phyloP scores from a whole-genome alignment of 1,140 invertebrate species.

The Heliconius hewitsoni region DNA sequence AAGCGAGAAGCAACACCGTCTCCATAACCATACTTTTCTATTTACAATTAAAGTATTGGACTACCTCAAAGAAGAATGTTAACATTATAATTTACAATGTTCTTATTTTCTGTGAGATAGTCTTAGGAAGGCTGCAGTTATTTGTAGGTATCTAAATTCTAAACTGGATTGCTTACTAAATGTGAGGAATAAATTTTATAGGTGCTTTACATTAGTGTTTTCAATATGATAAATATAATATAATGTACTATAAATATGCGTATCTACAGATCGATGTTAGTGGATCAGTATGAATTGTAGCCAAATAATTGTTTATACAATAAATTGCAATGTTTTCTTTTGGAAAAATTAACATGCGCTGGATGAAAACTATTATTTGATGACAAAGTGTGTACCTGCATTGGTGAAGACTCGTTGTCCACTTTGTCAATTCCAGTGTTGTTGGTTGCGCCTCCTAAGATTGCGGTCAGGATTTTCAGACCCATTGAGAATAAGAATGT shows the following conservation, averaged over 20 bases:
- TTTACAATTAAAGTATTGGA: conserved; percentile 66
- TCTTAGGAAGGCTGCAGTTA: conserved; percentile 59
- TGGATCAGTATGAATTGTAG: conserved; percentile 64
- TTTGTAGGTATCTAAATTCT: conserved; percentile 59
- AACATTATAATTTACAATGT: neutral
- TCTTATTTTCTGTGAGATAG: conserved; percentile 55
- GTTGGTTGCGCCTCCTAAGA: conserved; percentile 88
- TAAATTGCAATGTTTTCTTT: conserved; percentile 38
- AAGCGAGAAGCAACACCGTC: conserved; percentile 81
- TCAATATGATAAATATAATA: conserved; percentile 32
- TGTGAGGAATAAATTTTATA: conserved; percentile 64
- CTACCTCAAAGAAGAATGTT: conserved; percentile 56
- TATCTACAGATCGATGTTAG: conserved; percentile 75
- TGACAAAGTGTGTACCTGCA: conserved; percentile 86
- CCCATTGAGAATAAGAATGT: conserved; percentile 90
- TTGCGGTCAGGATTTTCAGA: conserved; percentile 90
- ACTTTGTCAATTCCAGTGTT: conserved; percentile 93
- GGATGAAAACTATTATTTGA: conserved; percentile 22
- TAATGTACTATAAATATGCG: conserved; percentile 27
- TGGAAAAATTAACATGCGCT: conserved; percentile 36
- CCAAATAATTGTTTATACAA: conserved; percentile 57
- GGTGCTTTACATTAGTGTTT: conserved; percentile 66
- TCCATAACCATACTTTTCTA: conserved; percentile 79
- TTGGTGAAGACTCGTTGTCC: conserved; percentile 88
- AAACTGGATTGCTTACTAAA: conserved; percentile 54